Evolutionary conservation across 2,113 vertebrate genomes (phyloP).

Genomic region (Odobenus rosmarus): DNA sequence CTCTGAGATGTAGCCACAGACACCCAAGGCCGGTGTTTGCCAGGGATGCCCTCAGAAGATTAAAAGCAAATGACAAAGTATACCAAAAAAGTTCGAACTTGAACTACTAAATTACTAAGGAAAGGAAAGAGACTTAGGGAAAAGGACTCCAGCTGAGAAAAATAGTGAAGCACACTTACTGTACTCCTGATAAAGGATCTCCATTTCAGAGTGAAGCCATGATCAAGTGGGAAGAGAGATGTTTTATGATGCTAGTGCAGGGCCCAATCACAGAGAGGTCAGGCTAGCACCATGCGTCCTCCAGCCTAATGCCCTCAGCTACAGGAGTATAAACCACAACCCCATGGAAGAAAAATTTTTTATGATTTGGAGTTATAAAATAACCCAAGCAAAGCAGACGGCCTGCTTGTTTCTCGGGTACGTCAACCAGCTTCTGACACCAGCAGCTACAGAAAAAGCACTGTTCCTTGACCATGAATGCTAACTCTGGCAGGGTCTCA

Average conservation of each 20-base stretch:
- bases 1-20: not conserved
- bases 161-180: not conserved
- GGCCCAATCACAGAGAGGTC: not conserved
- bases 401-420: not conserved
- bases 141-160: not conserved
- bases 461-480: not conserved
- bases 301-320: not conserved
- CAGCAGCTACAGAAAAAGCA: not conserved
- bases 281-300: not conserved
- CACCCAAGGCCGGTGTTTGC: not conserved
- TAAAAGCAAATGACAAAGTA: conserved; percentile 13
- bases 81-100: not conserved
- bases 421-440: not conserved
- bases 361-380: not conserved
- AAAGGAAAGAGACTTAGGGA: not conserved
- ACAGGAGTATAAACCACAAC: not conserved
- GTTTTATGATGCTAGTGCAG: not conserved
- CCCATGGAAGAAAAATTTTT: not conserved
- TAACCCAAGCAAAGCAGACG: not conserved
- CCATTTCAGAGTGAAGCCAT: not conserved
- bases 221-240: not conserved
- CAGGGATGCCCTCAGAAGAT: not conserved
- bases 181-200: not conserved
- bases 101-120: not conserved
- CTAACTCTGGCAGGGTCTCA: not conserved